Base-by-base conservation (phyloP, 2,888 invertebrate species). In the Sthenelais limicola region DNA sequence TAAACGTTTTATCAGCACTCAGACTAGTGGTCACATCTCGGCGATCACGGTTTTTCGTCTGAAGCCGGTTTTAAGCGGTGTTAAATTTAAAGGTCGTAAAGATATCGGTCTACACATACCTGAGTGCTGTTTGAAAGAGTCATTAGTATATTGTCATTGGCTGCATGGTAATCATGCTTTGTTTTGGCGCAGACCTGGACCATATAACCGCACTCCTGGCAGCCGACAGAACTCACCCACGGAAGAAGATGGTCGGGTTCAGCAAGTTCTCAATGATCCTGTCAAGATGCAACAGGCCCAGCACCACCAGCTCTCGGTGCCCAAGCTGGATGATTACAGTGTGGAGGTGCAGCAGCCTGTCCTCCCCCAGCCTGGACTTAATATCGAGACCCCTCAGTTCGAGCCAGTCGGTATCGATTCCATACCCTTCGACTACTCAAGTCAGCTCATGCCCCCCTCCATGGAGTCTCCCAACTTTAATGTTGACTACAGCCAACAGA, bases 141-240 rank as follows among this genome's bases (percentile, higher is more conserved):
- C 52, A n/a, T n/a, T n/a, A n/a, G n/a, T 15, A 43, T 12, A 15
- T 18, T 43, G 12, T 43, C 47, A 43, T 15, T 12, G 12, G 47
- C 47, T 15, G 12, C 12, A 43, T 43, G 12, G 18, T 43, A 43
- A 15, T 43, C 47, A 43, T 15, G 18, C 18, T 43, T 43, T 43
- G 15, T 15, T 52, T n/a, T 21, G 9, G 52, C 9, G 21, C 62
- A 62, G 62, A 28, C 38, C 62, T 21, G 38, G 38, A 15, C 38
- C n/a, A 18, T 62, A 62, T 26, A 62, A 62, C 62, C 52, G 43
- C 43, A 73, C 52, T 21, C 58, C 94, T 49, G 94, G 95, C 70
- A 95, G 96, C 83, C 92, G 95, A 83, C 96, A 96, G 89, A 95
- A 95, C 76, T 96, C 96, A 52, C 96, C 96, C 67, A 94, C 94